A percentile compares a stretch with the other conserved stretches of the same genome.
These are phyloP conservation scores for Charanyca ferruginea DNA, from an alignment of 2,888 invertebrate genomes.

Conservation along the genomic window DNA sequence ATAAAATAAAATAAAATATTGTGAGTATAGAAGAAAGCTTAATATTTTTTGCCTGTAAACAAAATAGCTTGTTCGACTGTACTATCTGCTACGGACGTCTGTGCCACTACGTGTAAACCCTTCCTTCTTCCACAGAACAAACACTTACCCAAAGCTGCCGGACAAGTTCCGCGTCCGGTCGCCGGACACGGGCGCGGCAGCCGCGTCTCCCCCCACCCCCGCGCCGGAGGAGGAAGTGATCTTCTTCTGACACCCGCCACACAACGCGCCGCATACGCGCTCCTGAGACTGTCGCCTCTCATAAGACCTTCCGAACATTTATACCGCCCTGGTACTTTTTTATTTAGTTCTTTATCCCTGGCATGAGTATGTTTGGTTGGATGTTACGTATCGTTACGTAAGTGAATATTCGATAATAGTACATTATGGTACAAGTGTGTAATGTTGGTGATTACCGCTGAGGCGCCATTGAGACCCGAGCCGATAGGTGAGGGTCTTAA, in stretches of 20 bases:
- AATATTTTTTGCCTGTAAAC: too few relatives aligned
- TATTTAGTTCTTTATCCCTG: background rate
- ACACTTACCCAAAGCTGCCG: constrained; percentile 94
- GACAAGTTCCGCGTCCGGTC: constrained; percentile 93
- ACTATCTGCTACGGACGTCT: too few relatives aligned
- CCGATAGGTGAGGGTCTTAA: too few relatives aligned
- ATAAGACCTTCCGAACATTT: constrained; percentile 74
- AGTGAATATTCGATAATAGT: background rate
- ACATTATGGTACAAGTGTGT: too few relatives aligned
- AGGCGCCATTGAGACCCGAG: too few relatives aligned
- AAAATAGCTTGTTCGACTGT: too few relatives aligned
- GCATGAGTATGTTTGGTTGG: background rate
- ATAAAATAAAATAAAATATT: too few relatives aligned
- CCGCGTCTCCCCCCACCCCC: constrained; percentile 61
- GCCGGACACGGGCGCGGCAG: constrained; percentile 76
- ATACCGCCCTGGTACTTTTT: constrained; percentile 60
- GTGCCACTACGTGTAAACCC: background rate
- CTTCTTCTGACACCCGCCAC: constrained; percentile 92
- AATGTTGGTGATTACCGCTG: too few relatives aligned
- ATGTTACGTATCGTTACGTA: background rate
- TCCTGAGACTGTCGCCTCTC: constrained; percentile 87
- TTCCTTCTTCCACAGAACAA: constrained; percentile 86
- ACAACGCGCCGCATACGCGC: constrained; percentile 72
- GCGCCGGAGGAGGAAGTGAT: constrained; percentile 92
- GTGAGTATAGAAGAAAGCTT: too few relatives aligned